Evolutionary conservation across 1,140 invertebrate genomes (phyloP).

Genomic region (Belonocnema kinseyi): DNA sequence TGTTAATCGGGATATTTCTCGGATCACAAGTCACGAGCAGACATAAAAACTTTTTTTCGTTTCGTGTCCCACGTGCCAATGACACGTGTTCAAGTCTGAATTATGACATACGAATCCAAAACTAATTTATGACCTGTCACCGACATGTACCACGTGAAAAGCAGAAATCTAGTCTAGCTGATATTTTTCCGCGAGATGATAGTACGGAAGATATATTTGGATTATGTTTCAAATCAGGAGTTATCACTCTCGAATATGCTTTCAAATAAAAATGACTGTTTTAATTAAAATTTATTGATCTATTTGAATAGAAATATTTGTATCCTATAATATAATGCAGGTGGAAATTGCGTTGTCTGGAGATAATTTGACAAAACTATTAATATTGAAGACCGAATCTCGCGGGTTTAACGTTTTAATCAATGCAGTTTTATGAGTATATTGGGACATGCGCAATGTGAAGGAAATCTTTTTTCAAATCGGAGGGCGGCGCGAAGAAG

Average conservation of each 20-base stretch:
- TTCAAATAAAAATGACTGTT: too few relatives aligned
- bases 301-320: not conserved
- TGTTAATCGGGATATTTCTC: not conserved
- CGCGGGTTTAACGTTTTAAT: constrained; percentile 26
- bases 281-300: not conserved
- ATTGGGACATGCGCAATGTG: constrained; percentile 14
- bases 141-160: constrained; percentile 43
- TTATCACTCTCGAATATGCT: not conserved
- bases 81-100: constrained; percentile 54
- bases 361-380: constrained; percentile 28
- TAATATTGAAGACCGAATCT: constrained; percentile 10
- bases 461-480: not conserved
- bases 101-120: constrained; percentile 55
- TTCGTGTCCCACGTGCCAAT: constrained; percentile 49
- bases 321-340: not conserved
- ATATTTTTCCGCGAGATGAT: constrained; percentile 24
- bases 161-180: constrained; percentile 34
- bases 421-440: constrained; percentile 22
- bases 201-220: constrained; percentile 8
- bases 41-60: constrained; percentile 38
- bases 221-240: constrained; percentile 11
- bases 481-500: not conserved
- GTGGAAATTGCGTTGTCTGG: constrained; percentile 2
- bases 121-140: constrained; percentile 56
- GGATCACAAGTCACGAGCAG: constrained; percentile 16